Conservation (phyloP, 2,797 vertebrate species). For the Lophotriccus pileatus region DNA sequence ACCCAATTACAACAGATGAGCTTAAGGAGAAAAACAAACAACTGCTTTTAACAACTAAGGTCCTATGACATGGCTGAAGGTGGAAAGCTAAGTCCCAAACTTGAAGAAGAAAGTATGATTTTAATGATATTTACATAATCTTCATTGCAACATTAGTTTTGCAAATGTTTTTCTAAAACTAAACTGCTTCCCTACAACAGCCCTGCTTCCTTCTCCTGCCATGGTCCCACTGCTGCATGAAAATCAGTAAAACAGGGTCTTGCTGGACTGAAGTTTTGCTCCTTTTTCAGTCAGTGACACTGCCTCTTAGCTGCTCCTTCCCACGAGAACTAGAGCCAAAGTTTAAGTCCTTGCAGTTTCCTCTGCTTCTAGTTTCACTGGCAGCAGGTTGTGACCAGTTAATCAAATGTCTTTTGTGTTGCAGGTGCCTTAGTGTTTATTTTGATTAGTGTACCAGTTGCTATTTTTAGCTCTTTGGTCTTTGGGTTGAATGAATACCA, state of each 20-base stretch:
- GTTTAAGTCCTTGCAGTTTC: conserved; percentile 49
- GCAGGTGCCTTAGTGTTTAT: conserved; percentile 75
- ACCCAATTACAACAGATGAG: background rate
- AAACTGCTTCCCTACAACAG: background rate
- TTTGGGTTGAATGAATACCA: conserved; percentile 68
- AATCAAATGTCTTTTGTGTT: conserved; percentile 71
- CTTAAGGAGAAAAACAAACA: background rate
- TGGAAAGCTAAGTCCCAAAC: background rate
- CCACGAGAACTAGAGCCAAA: background rate
- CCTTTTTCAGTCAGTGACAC: background rate
- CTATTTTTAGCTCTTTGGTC: conserved; percentile 75
- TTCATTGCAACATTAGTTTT: background rate
- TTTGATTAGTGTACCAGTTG: conserved; percentile 67
- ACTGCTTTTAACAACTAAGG: background rate
- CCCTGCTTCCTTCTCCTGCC: background rate
- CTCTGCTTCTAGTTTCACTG: conserved; percentile 62
- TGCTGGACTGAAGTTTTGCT: background rate
- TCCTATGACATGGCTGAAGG: background rate
- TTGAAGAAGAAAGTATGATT: background rate
- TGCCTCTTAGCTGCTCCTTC: conserved; percentile 32
- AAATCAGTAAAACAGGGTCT: background rate
- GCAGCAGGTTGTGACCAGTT: conserved; percentile 65
- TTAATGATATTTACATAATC: background rate
- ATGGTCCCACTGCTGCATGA: background rate
- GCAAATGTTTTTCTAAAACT: background rate